phyloP scores from a whole-genome alignment of 1,140 invertebrate species.

The Phenacoccus solenopsis region DNA sequence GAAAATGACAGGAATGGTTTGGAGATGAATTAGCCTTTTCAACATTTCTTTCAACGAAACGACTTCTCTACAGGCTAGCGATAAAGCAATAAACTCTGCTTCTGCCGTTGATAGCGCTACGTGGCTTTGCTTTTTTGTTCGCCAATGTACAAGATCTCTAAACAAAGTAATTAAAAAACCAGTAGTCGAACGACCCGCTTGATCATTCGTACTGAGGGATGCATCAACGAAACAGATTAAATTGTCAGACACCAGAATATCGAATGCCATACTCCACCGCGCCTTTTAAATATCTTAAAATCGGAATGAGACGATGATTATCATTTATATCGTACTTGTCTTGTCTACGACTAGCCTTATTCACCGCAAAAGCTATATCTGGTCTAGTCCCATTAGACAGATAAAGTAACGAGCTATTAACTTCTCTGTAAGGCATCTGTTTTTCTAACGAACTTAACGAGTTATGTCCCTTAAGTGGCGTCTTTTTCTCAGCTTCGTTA shows the following conservation, averaged over 20 bases:
- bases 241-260: slow-evolving; percentile 17
- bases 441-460: too few species aligned
- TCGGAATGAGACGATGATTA: slow-evolving; percentile 16
- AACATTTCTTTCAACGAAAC: slow-evolving; percentile 27
- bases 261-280: slow-evolving; percentile 20
- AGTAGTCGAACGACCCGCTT: slow-evolving; percentile 23
- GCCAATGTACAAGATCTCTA: slow-evolving; percentile 28
- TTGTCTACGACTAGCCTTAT: slow-evolving; percentile 21
- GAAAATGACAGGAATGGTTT: background rate
- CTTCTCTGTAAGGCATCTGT: slow-evolving; percentile 26
- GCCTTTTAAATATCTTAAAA: slow-evolving; percentile 24
- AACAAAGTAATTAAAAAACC: slow-evolving; percentile 25
- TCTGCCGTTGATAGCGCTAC: slow-evolving; percentile 31
- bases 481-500: background rate
- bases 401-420: slow-evolving; percentile 31
- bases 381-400: slow-evolving; percentile 29
- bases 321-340: slow-evolving; percentile 18
- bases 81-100: slow-evolving; percentile 32
- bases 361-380: slow-evolving; percentile 32
- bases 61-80: slow-evolving; percentile 27
- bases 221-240: slow-evolving; percentile 24
- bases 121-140: slow-evolving; percentile 28
- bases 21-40: background rate
- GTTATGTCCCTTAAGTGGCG: too few species aligned
- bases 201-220: slow-evolving; percentile 19